phyloP scores from a whole-genome alignment of 2,888 invertebrate genomes.

The Diadegma fenestrale region DNA sequence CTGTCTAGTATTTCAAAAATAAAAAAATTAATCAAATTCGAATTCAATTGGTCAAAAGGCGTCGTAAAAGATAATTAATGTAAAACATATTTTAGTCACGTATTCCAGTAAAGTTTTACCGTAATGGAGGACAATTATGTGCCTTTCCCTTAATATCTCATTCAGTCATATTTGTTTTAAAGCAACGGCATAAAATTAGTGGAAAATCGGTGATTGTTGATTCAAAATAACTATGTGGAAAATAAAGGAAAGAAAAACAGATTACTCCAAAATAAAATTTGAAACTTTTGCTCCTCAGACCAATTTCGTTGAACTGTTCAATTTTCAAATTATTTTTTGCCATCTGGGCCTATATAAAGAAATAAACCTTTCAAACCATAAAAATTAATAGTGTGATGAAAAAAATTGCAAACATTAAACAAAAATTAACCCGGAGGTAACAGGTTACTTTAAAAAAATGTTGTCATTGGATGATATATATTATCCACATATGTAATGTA shows the following conservation, averaged over 20 bases:
- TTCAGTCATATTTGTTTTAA: background rate
- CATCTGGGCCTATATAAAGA: too few relatives aligned
- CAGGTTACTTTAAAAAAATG: background rate
- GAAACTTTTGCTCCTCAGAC: background rate
- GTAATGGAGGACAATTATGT: background rate
- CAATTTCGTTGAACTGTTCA: background rate
- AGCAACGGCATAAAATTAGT: background rate
- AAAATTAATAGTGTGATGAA: background rate
- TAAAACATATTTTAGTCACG: background rate
- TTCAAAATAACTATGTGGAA: background rate
- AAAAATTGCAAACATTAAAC: background rate
- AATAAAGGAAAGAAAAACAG: background rate
- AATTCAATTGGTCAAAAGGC: background rate
- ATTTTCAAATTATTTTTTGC: background rate
- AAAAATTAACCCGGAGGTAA: background rate
- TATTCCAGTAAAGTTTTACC: background rate
- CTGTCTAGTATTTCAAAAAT: background rate
- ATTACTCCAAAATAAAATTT: background rate
- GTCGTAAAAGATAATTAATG: background rate
- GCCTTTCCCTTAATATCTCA: background rate
- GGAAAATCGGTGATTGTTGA: background rate
- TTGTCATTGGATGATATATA: background rate
- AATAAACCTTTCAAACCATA: too few relatives aligned
- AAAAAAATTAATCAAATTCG: background rate
- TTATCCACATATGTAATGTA: too few relatives aligned